Base-by-base conservation (phyloP, 2,113 vertebrate species). In the Peromyscus polionotus region DNA sequence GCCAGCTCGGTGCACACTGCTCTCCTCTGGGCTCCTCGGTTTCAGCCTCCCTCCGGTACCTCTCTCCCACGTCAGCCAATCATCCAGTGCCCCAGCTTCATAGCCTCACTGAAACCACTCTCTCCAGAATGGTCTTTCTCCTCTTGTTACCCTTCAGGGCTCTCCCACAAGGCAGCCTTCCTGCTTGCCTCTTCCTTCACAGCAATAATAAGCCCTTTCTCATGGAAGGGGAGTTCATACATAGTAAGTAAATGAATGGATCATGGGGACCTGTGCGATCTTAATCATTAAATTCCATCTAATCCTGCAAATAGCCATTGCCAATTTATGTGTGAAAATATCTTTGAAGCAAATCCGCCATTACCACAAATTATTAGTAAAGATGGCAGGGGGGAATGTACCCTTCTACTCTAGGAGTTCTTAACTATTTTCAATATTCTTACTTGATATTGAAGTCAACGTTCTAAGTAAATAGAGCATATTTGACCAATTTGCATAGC, bases 371-470 rank as follows among this genome's bases (percentile, higher is more conserved):
- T 67, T 28, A 95, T 68, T 59, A 85, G 57, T 63, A 67, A 96
- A 68, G 54, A 91, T 0, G n/a, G 63, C 0, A 89, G 57, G 26
- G 16, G 54, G 77, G 7, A 54, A 54, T 81, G 65, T 65, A 61
- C 0, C 45, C 11, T 92, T 95, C 45, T 61, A 88, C 39, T 84
- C 26, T 42, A 59, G 10, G 80, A 92, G 57, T 33, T 92, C 81
- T 86, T 76, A 95, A 91, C 67, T 8, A 22, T 20, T 94, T 96
- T 92, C 72, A 91, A 45, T 39, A 28, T 83, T 92, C 88, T 90
- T 96, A 51, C 12, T 65, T 88, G 90, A n/a, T 42, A 76, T 54
- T 57, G 48, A 90, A 59, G 12, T 77, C 68, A 93, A 61, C 12
- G 17, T 45, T 91, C 42, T n/a, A 1, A 93, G 26, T 68, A 75